phyloP scores from a whole-genome alignment of 35 echinoderm and acorn worm genomes.

The Heliocidaris erythrogramma region DNA sequence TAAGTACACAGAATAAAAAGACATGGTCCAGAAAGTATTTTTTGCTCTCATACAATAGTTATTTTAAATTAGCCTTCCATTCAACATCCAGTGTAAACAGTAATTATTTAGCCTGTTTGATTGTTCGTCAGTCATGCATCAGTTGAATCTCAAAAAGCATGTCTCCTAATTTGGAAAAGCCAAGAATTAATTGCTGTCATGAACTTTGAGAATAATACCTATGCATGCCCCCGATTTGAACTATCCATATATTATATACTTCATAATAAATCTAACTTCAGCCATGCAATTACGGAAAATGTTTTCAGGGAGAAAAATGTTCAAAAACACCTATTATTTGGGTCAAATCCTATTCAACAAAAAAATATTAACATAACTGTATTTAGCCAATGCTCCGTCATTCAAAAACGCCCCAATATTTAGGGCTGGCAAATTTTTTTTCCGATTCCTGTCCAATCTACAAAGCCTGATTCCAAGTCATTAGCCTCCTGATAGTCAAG shows the following conservation, averaged over 20 bases:
- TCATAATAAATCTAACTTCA: not conserved
- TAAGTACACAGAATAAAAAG: not conserved
- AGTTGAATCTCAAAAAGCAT: not conserved
- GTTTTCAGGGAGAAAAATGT: too few relatives aligned
- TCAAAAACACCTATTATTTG: not conserved
- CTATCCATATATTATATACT: not conserved
- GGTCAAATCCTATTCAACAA: not conserved
- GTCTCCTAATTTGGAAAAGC: not conserved
- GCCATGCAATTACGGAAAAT: not conserved
- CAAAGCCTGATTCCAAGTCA: too few relatives aligned
- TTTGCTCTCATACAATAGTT: too few relatives aligned
- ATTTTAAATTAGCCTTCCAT: not conserved
- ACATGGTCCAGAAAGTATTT: not conserved
- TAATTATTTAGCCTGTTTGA: not conserved
- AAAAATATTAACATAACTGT: too few relatives aligned
- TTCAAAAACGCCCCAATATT: too few relatives aligned
- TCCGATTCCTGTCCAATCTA: too few relatives aligned
- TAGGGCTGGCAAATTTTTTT: too few relatives aligned
- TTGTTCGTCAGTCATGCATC: not conserved
- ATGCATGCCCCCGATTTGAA: not conserved
- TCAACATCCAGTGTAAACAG: not conserved
- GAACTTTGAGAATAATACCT: not conserved
- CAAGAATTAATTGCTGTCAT: not conserved
- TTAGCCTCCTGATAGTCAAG: too few relatives aligned
- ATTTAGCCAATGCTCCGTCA: too few relatives aligned